A percentile compares a stretch with the other conserved stretches of the same genome.
These are phyloP conservation scores for Lamproptera curius DNA, from an alignment of 2,888 invertebrate genomes.

Conservation along the genomic window DNA sequence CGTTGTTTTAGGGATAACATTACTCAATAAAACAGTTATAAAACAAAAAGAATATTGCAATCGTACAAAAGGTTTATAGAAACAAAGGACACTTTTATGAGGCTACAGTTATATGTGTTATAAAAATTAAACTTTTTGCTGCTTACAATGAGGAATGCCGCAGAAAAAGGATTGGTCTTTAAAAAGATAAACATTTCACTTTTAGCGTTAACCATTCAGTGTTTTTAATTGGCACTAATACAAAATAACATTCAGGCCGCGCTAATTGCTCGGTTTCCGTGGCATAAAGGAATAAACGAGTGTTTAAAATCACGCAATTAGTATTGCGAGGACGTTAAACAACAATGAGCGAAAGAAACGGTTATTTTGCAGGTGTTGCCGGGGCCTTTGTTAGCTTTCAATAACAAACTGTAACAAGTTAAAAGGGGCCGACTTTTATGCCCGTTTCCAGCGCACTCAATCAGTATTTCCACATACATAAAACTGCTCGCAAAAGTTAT, in stretches of 20 bases:
- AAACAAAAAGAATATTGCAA: no score
- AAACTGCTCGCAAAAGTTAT: constrained; percentile 36
- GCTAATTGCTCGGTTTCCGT: constrained; percentile 7
- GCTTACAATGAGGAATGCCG: no score
- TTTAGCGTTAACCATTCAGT: background rate
- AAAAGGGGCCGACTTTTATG: constrained; percentile 61
- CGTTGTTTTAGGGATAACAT: no score
- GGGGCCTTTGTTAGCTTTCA: constrained; percentile 53
- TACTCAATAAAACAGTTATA: no score
- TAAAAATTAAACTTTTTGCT: no score
- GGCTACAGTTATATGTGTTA: no score
- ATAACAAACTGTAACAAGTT: constrained; percentile 54
- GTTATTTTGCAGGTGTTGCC: constrained; percentile 51
- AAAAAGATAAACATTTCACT: background rate
- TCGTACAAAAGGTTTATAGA: no score
- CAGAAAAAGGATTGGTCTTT: no score
- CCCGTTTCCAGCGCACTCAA: constrained; percentile 39
- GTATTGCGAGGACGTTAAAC: constrained; percentile 24
- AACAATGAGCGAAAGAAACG: constrained; percentile 41
- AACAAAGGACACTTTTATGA: no score
- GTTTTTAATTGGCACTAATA: background rate
- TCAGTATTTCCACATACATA: constrained; percentile 11
- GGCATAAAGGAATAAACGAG: constrained; percentile 15
- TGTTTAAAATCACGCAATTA: constrained; percentile 30
- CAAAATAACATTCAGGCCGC: background rate